Conservation (phyloP, 37 sponge, comb jelly and placozoan species). For the Diacarnus erythraeanus region DNA sequence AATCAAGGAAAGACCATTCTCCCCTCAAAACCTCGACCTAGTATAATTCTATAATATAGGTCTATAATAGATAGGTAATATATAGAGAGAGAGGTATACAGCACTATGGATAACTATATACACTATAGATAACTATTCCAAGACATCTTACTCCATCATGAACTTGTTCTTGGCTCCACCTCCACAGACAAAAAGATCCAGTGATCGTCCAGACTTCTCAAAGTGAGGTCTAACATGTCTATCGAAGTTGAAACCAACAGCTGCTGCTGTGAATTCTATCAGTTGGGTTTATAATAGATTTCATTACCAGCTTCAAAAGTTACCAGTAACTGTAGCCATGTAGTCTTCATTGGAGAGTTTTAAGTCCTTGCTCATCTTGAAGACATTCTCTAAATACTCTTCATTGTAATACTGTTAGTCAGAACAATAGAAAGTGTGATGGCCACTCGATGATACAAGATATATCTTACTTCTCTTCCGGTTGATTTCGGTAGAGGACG, state of each 20-base stretch:
- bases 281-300: not conserved
- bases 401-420: conserved; percentile 36
- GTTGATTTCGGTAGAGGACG: conserved; percentile 63
- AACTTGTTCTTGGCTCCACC: conserved; percentile 59
- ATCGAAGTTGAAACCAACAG: conserved; percentile 32
- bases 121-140: not conserved
- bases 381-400: conserved; percentile 15
- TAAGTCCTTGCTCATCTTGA: conserved; percentile 7
- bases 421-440: not conserved
- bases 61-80: no score
- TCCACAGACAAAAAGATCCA: conserved; percentile 73
- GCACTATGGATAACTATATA: not conserved
- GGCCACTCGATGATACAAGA: not conserved
- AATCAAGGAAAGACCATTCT: no score
- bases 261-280: conserved; percentile 58
- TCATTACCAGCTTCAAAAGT: not conserved
- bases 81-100: not conserved
- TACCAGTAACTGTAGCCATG: conserved; percentile 61
- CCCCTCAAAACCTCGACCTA: no score
- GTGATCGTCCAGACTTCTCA: not conserved
- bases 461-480: conserved; percentile 50
- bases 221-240: conserved; percentile 33
- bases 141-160: conserved; percentile 39
- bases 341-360: conserved; percentile 30
- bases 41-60: no score